A percentile compares a stretch with the other conserved stretches of the same genome.
phyloP scores from a whole-genome alignment of 2,888 invertebrate species.

The Poecilus cupreus region DNA sequence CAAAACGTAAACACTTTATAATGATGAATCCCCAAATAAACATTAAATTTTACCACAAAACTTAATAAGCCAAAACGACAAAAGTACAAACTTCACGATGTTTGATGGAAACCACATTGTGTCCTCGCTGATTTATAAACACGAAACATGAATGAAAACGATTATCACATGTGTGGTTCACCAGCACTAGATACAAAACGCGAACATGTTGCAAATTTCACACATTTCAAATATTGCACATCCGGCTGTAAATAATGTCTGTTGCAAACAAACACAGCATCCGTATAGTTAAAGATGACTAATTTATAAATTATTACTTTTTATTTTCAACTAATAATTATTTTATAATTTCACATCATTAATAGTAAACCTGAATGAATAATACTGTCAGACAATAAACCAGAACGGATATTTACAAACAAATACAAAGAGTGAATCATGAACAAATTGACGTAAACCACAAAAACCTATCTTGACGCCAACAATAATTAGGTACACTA shows the following conservation, averaged over 20 bases:
- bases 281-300: too few relatives aligned
- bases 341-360: too few relatives aligned
- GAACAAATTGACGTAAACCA: too few relatives aligned
- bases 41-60: not conserved
- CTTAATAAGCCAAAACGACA: not conserved
- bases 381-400: not conserved
- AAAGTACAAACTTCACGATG: not conserved
- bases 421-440: too few relatives aligned
- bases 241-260: conserved; percentile 18
- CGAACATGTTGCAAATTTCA: not conserved
- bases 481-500: not conserved
- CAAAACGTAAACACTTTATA: not conserved
- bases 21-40: not conserved
- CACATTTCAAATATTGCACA: conserved; percentile 35
- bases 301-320: too few relatives aligned
- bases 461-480: too few relatives aligned
- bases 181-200: not conserved
- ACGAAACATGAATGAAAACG: not conserved
- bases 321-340: too few relatives aligned
- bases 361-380: not conserved
- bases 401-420: too few relatives aligned
- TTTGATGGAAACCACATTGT: not conserved
- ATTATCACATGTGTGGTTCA: not conserved
- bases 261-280: not conserved
- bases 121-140: not conserved